These are phyloP conservation scores for Nematopogon swammerdamellus DNA, from an alignment of 2,888 invertebrate species.

Conservation along the genomic window DNA sequence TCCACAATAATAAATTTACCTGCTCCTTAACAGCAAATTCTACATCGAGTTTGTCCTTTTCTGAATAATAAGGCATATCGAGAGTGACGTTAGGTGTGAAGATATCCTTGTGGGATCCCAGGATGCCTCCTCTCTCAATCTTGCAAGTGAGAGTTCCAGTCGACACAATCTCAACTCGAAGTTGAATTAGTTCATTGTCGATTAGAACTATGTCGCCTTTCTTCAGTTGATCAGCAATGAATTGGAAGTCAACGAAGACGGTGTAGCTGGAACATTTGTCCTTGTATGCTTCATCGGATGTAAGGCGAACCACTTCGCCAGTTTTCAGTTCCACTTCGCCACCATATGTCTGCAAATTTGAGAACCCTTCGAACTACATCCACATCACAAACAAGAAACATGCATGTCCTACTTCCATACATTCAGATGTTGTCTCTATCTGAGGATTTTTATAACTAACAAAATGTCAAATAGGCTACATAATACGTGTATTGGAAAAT, in stretches of 20 bases:
- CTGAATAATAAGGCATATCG: slow-evolving; percentile 35
- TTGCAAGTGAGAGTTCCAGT: slow-evolving; percentile 37
- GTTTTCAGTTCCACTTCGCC: slow-evolving; percentile 31
- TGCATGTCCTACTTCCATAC: too few species aligned
- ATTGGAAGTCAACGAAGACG: slow-evolving; percentile 53
- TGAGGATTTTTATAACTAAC: too few species aligned
- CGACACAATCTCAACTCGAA: slow-evolving; percentile 61
- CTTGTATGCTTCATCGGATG: slow-evolving; percentile 52
- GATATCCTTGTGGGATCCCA: slow-evolving; percentile 40
- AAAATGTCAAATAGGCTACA: too few species aligned
- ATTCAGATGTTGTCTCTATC: too few species aligned
- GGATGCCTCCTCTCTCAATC: slow-evolving; percentile 33
- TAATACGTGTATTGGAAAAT: too few species aligned
- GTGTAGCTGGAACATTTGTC: slow-evolving; percentile 53
- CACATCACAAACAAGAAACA: too few species aligned
- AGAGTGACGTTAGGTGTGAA: slow-evolving; percentile 36
- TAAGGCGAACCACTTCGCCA: slow-evolving; percentile 46
- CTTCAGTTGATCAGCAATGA: slow-evolving; percentile 43
- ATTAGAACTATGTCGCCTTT: slow-evolving; percentile 46
- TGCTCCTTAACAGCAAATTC: slow-evolving; percentile 34
- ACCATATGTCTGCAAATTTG: slow-evolving; percentile 28
- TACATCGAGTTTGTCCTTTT: slow-evolving; percentile 30
- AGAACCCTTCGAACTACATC: background rate
- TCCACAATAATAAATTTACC: too few species aligned
- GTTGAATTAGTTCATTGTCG: slow-evolving; percentile 70